Conservation (phyloP, 1,140 invertebrate genomes). For the Heliconius nattereri region DNA sequence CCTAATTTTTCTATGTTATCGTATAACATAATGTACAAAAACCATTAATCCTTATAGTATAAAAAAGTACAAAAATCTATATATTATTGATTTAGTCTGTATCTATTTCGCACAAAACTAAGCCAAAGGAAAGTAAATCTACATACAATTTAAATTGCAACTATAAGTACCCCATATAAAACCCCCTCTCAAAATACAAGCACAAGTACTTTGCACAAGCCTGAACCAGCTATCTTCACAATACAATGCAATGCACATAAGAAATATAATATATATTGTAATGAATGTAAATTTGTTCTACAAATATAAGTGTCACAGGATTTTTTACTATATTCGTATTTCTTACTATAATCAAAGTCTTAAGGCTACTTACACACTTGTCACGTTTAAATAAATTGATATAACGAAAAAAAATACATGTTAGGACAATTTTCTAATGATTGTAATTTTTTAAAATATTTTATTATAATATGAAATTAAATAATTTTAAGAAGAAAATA, state of each 20-base stretch:
- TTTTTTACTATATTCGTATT: background rate
- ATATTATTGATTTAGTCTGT: background rate
- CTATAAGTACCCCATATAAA: background rate
- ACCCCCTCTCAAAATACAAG: background rate
- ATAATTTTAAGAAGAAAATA: no score
- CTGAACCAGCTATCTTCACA: background rate
- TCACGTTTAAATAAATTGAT: constrained; percentile 2
- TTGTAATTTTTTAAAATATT: no score
- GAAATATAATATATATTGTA: background rate
- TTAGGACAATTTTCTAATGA: background rate
- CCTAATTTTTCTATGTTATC: no score
- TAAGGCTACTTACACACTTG: constrained; percentile 7
- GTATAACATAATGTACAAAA: no score
- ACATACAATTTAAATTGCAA: no score
- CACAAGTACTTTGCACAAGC: background rate
- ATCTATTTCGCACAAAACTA: background rate
- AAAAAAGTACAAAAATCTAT: constrained; percentile 4
- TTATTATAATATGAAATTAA: no score
- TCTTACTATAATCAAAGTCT: background rate
- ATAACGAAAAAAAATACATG: background rate
- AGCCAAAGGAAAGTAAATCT: no score
- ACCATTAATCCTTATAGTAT: background rate
- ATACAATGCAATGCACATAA: background rate
- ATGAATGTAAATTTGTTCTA: background rate
- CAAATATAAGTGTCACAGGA: background rate